Conservation (phyloP, 2,888 invertebrate species). For the Bugulina stolonifera region DNA sequence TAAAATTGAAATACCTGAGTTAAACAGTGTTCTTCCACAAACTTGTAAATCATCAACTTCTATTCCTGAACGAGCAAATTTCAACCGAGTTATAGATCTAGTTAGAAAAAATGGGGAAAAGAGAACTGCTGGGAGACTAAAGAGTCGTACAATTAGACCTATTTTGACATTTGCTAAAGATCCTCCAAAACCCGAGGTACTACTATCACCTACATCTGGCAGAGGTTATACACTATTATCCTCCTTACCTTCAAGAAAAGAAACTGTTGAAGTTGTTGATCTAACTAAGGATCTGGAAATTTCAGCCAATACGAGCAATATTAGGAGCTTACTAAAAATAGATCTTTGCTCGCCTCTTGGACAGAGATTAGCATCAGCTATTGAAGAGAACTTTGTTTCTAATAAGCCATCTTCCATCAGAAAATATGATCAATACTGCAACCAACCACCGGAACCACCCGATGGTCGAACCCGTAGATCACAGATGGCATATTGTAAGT, state of each 20-base stretch:
- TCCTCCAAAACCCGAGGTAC: not conserved
- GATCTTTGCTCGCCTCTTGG: constrained; percentile 10
- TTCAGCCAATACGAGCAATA: not conserved
- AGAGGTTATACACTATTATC: not conserved
- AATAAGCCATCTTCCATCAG: not conserved
- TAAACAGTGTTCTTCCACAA: too few relatives aligned
- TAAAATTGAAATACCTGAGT: too few relatives aligned
- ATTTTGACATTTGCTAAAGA: too few relatives aligned
- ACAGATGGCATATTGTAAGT: constrained; percentile 8
- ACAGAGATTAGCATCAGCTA: not conserved
- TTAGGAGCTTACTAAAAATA: not conserved
- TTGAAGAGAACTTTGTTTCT: not conserved
- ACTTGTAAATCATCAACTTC: too few relatives aligned
- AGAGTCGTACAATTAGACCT: too few relatives aligned
- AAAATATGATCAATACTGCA: constrained; percentile 14
- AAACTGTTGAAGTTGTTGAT: not conserved
- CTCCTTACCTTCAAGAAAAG: not conserved
- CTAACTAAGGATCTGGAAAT: not conserved
- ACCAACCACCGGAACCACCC: not conserved
- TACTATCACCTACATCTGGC: not conserved
- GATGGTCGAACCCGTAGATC: not conserved
- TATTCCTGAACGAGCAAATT: too few relatives aligned
- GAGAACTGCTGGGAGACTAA: too few relatives aligned
- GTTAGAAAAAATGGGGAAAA: too few relatives aligned
- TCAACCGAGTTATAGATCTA: too few relatives aligned